These are phyloP conservation scores for Lucinisca nassula DNA, from an alignment of 2,888 invertebrate species.

Conservation along the genomic window DNA sequence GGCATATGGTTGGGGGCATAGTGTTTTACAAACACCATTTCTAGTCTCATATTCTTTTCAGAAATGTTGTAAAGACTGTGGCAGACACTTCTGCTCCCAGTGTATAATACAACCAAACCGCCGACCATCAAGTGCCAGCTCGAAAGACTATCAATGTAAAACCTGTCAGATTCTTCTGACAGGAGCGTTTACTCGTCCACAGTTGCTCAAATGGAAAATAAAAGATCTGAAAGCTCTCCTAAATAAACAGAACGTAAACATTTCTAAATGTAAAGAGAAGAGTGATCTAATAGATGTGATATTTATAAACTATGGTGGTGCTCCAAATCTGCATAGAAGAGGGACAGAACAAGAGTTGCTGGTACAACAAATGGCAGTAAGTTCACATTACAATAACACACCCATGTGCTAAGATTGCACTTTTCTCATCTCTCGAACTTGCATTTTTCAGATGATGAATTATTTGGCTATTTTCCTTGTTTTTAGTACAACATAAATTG, in stretches of 20 bases:
- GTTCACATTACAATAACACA: too few relatives aligned
- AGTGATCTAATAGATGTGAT: slow-evolving; percentile 86
- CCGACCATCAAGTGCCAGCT: slow-evolving; percentile 21
- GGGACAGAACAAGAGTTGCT: slow-evolving; percentile 72
- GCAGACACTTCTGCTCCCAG: slow-evolving; percentile 79
- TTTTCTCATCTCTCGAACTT: too few relatives aligned
- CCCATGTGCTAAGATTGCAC: too few relatives aligned
- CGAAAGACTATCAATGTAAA: slow-evolving; percentile 78
- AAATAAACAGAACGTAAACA: slow-evolving; percentile 80
- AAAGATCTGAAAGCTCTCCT: slow-evolving; percentile 86
- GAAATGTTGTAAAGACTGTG: slow-evolving; percentile 84
- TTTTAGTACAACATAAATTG: too few relatives aligned
- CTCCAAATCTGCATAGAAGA: slow-evolving; percentile 35
- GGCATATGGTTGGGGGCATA: too few relatives aligned
- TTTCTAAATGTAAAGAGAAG: slow-evolving; percentile 85
- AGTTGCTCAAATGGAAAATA: slow-evolving; percentile 82
- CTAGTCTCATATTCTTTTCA: too few relatives aligned
- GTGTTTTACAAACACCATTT: too few relatives aligned
- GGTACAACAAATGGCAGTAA: slow-evolving; percentile 76
- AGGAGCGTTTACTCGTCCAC: slow-evolving; percentile 81
- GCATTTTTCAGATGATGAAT: too few relatives aligned
- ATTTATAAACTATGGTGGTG: slow-evolving; percentile 73
- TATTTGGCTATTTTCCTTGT: too few relatives aligned
- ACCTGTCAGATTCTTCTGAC: slow-evolving; percentile 82
- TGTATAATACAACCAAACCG: slow-evolving; percentile 72